Percentiles rank a stretch among this genome's conserved stretches.
Conservation (phyloP, 2,888 invertebrate species). For the Byasa hedistus region DNA sequence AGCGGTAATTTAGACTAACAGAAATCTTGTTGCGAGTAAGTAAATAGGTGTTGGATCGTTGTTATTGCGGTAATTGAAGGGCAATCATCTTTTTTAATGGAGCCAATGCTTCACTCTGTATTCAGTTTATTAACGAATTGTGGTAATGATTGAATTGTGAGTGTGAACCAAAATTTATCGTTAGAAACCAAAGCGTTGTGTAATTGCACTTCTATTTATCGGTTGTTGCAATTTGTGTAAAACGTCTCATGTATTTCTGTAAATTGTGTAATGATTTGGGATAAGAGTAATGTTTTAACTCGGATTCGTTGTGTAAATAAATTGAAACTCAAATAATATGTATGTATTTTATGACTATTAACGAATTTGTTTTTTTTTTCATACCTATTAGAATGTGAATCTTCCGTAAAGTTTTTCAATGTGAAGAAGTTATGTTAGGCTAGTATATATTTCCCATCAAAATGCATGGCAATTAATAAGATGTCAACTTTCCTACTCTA, state of each 20-base stretch:
- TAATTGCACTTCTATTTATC: not conserved
- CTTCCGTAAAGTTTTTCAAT: not conserved
- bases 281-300: not conserved
- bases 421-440: not conserved
- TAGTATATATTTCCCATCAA: not conserved
- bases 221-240: not conserved
- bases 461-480: not conserved
- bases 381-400: too few relatives aligned
- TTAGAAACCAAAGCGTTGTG: not conserved
- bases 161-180: not conserved
- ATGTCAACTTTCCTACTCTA: too few relatives aligned
- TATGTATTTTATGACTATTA: not conserved
- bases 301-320: not conserved
- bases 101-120: not conserved
- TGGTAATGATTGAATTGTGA: not conserved
- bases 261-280: not conserved
- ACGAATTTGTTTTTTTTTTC: not conserved
- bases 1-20: not conserved
- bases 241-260: not conserved
- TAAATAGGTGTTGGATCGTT: not conserved
- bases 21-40: not conserved
- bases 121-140: not conserved
- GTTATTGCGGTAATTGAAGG: not conserved
- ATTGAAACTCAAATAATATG: not conserved
- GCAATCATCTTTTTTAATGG: not conserved